Conservation (phyloP, 2,113 vertebrate genomes). For the Benitochromis conjunctus region DNA sequence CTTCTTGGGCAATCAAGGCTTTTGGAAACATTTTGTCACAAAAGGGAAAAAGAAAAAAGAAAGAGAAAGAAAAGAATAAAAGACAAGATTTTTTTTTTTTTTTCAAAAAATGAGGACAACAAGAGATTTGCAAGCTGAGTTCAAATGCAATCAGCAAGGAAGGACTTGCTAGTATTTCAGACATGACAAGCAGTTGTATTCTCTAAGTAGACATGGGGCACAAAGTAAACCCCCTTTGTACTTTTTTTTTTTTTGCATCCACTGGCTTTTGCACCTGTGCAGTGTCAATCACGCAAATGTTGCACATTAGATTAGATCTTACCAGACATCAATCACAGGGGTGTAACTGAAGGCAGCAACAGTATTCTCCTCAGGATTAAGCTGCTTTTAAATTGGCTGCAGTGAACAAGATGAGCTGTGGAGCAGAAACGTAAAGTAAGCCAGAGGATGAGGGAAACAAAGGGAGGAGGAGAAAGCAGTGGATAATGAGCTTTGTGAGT, state of each 20-base stretch:
- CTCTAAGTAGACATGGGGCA: constrained; percentile 10
- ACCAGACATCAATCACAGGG: constrained; percentile 62
- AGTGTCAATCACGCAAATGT: constrained; percentile 62
- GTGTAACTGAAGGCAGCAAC: constrained; percentile 31
- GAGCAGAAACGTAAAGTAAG: constrained; percentile 54
- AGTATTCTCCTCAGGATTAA: constrained; percentile 69
- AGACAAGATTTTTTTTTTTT: neutral
- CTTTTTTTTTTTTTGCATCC: constrained; percentile 6
- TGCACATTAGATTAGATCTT: constrained; percentile 63
- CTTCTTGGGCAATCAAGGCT: constrained; percentile 6
- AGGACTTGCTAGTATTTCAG: constrained; percentile 15
- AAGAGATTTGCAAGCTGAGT: constrained; percentile 47
- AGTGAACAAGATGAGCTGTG: constrained; percentile 53
- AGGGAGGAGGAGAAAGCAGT: constrained; percentile 7
- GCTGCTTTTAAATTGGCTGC: constrained; percentile 71
- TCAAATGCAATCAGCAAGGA: constrained; percentile 47
- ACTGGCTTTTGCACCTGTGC: constrained; percentile 37
- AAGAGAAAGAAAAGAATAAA: neutral
- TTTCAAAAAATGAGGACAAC: neutral
- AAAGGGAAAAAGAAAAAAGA: neutral
- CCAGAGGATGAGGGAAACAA: constrained; percentile 20
- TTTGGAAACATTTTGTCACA: neutral
- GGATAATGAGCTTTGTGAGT: constrained; percentile 58
- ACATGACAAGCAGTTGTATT: constrained; percentile 48
- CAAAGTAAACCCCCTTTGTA: constrained; percentile 18